phyloP scores from a whole-genome alignment of 1,140 invertebrate genomes.

The Psilanteris sp. region DNA sequence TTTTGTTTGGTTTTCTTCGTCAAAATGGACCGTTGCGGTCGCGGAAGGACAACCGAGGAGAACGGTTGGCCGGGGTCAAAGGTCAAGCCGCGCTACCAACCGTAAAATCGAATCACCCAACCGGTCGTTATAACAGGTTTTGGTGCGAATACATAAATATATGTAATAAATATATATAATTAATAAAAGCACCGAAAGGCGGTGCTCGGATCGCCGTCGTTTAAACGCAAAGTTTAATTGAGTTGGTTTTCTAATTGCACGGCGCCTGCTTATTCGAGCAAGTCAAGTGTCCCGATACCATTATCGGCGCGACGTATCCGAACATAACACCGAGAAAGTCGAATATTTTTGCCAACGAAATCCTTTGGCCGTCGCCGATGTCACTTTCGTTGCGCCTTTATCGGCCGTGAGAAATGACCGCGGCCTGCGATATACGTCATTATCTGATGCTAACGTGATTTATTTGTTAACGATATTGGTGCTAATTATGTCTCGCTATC shows the following conservation, averaged over 20 bases:
- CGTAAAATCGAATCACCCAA: too few species aligned
- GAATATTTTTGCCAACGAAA: slow-evolving; percentile 17
- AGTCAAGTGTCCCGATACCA: slow-evolving; percentile 3
- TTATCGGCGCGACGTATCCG: slow-evolving; percentile 34
- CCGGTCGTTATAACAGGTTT: too few species aligned
- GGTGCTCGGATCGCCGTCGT: neutral
- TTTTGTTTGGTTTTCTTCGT: too few species aligned
- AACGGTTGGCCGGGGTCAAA: too few species aligned
- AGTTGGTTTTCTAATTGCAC: slow-evolving; percentile 41
- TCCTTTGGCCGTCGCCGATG: slow-evolving; percentile 26
- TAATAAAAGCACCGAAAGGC: neutral
- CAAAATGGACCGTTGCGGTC: too few species aligned
- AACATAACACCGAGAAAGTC: slow-evolving; percentile 39
- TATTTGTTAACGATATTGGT: slow-evolving; percentile 43
- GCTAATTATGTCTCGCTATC: slow-evolving; percentile 43
- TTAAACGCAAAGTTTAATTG: slow-evolving; percentile 2
- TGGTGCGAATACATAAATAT: too few species aligned
- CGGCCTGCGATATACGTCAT: slow-evolving; percentile 18
- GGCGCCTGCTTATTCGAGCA: slow-evolving; percentile 23
- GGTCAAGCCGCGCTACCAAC: too few species aligned
- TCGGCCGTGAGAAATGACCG: slow-evolving; percentile 33
- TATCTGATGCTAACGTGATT: slow-evolving; percentile 48
- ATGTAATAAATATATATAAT: slow-evolving; percentile 1
- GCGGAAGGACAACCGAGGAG: too few species aligned
- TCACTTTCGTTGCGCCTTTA: slow-evolving; percentile 39